Base-by-base conservation (phyloP, 2,113 vertebrate species). In the Chlorodrepanis virens region DNA sequence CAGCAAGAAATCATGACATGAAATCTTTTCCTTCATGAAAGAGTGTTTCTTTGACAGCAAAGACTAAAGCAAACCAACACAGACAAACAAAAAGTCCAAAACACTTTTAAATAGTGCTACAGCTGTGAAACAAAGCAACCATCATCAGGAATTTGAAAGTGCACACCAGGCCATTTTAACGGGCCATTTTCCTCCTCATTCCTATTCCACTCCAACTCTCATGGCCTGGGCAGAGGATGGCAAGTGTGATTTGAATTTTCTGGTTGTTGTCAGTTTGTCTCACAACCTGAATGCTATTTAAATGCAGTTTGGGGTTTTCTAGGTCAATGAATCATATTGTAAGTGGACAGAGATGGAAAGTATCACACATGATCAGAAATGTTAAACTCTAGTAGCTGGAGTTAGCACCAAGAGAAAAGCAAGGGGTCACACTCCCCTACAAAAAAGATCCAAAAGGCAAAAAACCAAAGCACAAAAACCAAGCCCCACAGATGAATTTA, bases 301-400 rank as follows among this genome's bases (percentile, higher is more conserved):
- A 95, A 90, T 56, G 92, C 42, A 97, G 74, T 97, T 96, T 97
- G 89, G 85, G 94, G 81, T 90, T 92, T 93, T 94, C 93, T 80
- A 94, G 96, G 96, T 97, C 94, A 98, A 50, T 97, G 96, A 98
- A 97, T 97, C 97, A 97, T 94, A 91, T 54, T 93, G 85, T 89
- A 86, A 97, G 82, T 95, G 95, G 94, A 97, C 84, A 97, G 87
- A 94, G 80, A 97, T 81, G 82, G 94, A 96, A 96, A 97, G 79
- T 87, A 84, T 87, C 94, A 88, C 47, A 93, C 77, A 94, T 72
- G 29, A 84, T 86, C 27, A 91, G 84, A 96, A 95, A 96, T 82
- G 88, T 90, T 97, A 95, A 94, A 92, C 39, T 94, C 82, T 90
- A 93, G 45, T 42, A 94, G 82, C 0, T 71, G 70, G 94, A 97